Percentiles rank a stretch among this genome's conserved stretches.
Evolutionary conservation across 2,888 invertebrate genomes (phyloP).

Genomic region (Amblyjoppa proteus): DNA sequence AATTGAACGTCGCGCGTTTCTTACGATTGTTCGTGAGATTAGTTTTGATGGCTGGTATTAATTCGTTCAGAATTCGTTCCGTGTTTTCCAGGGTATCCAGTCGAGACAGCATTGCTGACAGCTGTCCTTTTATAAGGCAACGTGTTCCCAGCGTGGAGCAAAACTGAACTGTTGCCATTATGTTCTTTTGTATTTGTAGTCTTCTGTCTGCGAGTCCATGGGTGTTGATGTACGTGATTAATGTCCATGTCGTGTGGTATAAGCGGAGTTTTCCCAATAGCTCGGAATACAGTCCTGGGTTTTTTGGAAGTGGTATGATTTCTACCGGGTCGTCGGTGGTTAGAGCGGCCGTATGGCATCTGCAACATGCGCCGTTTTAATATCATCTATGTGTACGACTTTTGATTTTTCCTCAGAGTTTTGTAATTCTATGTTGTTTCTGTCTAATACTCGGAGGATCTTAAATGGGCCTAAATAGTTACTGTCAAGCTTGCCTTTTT

Average conservation of each 20-base stretch:
- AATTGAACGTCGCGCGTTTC: slow-evolving; percentile 10
- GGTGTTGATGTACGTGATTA: slow-evolving; percentile 24
- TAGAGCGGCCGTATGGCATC: too few relatives aligned
- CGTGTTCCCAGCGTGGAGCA: neutral
- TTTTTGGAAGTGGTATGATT: too few relatives aligned
- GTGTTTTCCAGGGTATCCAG: slow-evolving; percentile 6
- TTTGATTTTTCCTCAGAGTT: neutral
- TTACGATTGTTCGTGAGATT: neutral
- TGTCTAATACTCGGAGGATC: neutral
- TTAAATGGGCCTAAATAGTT: slow-evolving; percentile 18
- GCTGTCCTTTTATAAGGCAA: slow-evolving; percentile 16
- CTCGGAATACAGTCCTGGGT: too few relatives aligned
- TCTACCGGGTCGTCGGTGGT: too few relatives aligned
- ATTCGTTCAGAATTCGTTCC: neutral
- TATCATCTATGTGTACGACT: too few relatives aligned
- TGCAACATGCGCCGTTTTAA: too few relatives aligned
- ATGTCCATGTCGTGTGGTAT: too few relatives aligned
- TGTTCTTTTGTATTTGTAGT: neutral
- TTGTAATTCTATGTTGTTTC: slow-evolving; percentile 13
- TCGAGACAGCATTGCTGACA: neutral
- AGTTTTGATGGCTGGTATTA: slow-evolving; percentile 14
- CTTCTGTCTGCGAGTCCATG: slow-evolving; percentile 15
- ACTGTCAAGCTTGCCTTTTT: too few relatives aligned
- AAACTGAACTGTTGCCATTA: neutral
- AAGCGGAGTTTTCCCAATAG: too few relatives aligned